Evolutionary conservation across 2,797 vertebrate species (phyloP).

Genomic region (Amphiprion clarkii): DNA sequence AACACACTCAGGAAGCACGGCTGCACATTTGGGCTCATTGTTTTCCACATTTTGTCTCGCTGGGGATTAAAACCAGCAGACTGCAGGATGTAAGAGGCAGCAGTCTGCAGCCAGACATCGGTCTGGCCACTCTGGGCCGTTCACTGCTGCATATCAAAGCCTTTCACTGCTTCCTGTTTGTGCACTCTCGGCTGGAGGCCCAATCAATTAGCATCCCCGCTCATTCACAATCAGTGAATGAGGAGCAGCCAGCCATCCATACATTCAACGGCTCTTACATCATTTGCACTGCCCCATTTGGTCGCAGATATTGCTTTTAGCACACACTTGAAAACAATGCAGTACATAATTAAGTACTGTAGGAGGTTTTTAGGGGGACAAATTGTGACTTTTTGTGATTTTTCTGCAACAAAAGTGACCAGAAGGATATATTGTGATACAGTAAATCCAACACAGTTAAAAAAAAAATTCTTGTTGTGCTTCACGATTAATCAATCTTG

Average conservation of each 20-base stretch:
- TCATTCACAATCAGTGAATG: constrained; percentile 68
- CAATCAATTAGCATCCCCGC: constrained; percentile 81
- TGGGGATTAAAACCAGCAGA: constrained; percentile 11
- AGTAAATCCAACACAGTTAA: not conserved
- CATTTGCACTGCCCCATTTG: constrained; percentile 68
- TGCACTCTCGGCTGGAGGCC: constrained; percentile 77
- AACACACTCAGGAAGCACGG: not conserved
- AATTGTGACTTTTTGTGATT: not conserved
- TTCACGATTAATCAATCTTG: constrained; percentile 40
- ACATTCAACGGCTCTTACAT: constrained; percentile 53
- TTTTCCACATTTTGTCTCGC: not conserved
- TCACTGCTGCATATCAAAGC: constrained; percentile 82
- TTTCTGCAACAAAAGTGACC: not conserved
- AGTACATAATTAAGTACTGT: constrained; percentile 8
- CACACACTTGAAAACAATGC: constrained; percentile 48
- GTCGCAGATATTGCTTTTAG: constrained; percentile 45
- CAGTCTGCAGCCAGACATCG: constrained; percentile 66
- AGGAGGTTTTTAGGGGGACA: not conserved
- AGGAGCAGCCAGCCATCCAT: constrained; percentile 60
- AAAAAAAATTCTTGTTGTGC: not conserved
- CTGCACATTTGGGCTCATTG: not conserved
- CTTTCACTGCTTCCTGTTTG: constrained; percentile 83
- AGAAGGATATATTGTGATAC: not conserved
- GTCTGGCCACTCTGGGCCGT: constrained; percentile 49
- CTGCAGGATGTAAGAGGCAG: constrained; percentile 27